Evolutionary conservation across 2,888 invertebrate genomes (phyloP), one percentile per base, ranked within the genome.

Genomic region (Steinernema carpocapsae): DNA sequence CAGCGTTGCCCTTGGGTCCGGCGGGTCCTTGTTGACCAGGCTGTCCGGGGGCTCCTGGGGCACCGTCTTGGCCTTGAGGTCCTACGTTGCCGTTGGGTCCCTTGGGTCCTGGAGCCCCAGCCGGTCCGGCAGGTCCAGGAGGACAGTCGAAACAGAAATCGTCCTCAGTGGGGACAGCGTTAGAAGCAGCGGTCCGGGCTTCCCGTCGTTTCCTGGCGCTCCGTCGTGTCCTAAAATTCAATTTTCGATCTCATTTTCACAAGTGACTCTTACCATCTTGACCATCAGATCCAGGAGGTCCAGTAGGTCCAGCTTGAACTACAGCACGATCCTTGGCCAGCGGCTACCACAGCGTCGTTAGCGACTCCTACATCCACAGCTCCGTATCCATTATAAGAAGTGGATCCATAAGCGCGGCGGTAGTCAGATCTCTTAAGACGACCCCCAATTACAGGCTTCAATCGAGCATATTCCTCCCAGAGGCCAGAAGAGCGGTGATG

Each of bases 401-500:
- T 37, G 64, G 17, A 29, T 32, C 64, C 64, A 29, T 32, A 64
- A 29, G 64, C 64, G 37, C 64, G 64, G 37, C 64, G 64, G 64
- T 32, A 64, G 64, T 6, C 14, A 10, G 29, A 32, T 10, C 64
- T 26, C 64, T 64, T 64, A 17, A 64, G 64, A 3, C 64, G 29
- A 7, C 64, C 64, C 1, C 64, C 64, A 7, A 12, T 37, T 2
- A 26, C 29, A 1, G 29, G 64, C 64, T 64, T 10, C 17, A 32
- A 17, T 1, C 22, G 32, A 26, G 37, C 64, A 32, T 32, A 64
- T 12, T 29, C 32, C 17, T 64, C 64, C 64, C 29, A 32, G 19
- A 64, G 64, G 29, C 64, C 64, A 4, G 29, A 75, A 74, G 83
- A 82, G 72, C 83, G 83, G 74, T 83, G 83, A 73, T 79, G 78